Evolutionary conservation across 1,140 invertebrate genomes (phyloP), one percentile per base, ranked within the genome.

Genomic region (Portunus trituberculatus): DNA sequence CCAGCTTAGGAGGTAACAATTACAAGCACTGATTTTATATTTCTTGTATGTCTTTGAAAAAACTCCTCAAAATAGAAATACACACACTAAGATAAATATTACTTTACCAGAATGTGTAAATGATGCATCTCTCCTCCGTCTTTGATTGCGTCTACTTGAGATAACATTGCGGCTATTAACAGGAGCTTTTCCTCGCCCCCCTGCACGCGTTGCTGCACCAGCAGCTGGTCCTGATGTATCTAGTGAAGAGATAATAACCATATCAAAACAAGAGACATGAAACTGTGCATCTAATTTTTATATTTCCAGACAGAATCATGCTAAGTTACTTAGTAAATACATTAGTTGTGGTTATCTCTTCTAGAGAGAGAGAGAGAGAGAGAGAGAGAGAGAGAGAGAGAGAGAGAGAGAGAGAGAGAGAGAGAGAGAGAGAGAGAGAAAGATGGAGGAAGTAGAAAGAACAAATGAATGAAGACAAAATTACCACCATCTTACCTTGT

Each of bases 51-150:
- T 6, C 39, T 39, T 39, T 39, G 39, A 39, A 67, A 67, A 29
- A 67, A 29, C 1, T 48, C 59, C n/a, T n/a, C 8, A 25, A n/a
- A 20, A 46, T 7, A n/a, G 20, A 45, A 46, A 46, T 3, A 16
- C 32, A 16, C n/a, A 28, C 16, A 4, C 32, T 59, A 59, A 59
- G 16, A 59, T 59, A 59, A 2, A 59, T 59, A 59, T 59, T 4
- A 59, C 16, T 29, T 32, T 32, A 93, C 92, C 92, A 20, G 76
- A 84, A 12, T 93, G 92, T 59, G 52, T 93, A 45, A 93, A 82
- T 20, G 83, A 86, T 46, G 92, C 83, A 3, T 84, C 76, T 45
- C 83, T 93, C 25, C 45, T 45, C 4, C 92, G 32, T 25, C 83
- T 93, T 46, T 76, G 52, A 29, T 3, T 14, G 28, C 67, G 52